Evolutionary conservation across 2,888 invertebrate species (phyloP).

Genomic region (Platynereis dumerilii): DNA sequence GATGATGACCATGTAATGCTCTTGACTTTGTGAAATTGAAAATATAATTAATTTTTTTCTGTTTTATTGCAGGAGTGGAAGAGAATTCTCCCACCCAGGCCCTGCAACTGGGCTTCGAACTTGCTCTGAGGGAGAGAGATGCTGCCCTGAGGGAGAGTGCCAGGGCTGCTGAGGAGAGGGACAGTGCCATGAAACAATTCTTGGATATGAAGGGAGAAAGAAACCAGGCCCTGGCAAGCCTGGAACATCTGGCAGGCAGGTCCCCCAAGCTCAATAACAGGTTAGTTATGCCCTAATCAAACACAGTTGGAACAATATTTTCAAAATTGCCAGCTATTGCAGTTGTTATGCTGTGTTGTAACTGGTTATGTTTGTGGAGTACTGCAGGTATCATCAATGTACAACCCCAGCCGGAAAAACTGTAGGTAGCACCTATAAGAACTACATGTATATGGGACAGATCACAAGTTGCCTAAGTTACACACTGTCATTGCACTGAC

Average conservation of each 20-base stretch:
- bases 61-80: slow-evolving; percentile 4
- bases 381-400: no score
- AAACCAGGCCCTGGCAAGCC: slow-evolving; percentile 49
- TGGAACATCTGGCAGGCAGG: slow-evolving; percentile 47
- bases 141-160: slow-evolving; percentile 59
- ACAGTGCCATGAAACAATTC: slow-evolving; percentile 50
- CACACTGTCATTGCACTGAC: no score
- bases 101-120: slow-evolving; percentile 58
- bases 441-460: no score
- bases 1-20: no score
- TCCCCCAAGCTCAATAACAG: slow-evolving; percentile 40
- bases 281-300: no score
- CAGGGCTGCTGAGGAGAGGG: slow-evolving; percentile 52
- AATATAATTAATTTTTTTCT: no score
- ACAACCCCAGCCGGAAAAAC: no score
- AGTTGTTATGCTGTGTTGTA: not conserved
- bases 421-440: no score
- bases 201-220: slow-evolving; percentile 52
- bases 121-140: slow-evolving; percentile 59
- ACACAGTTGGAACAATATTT: not conserved
- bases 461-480: no score
- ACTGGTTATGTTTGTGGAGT: not conserved
- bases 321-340: not conserved
- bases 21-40: no score
- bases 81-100: slow-evolving; percentile 54